Percentiles rank a stretch among this genome's conserved stretches.
These are phyloP conservation scores for Zosterops borbonicus DNA, from an alignment of 2,113 vertebrate genomes.

Conservation along the genomic window DNA sequence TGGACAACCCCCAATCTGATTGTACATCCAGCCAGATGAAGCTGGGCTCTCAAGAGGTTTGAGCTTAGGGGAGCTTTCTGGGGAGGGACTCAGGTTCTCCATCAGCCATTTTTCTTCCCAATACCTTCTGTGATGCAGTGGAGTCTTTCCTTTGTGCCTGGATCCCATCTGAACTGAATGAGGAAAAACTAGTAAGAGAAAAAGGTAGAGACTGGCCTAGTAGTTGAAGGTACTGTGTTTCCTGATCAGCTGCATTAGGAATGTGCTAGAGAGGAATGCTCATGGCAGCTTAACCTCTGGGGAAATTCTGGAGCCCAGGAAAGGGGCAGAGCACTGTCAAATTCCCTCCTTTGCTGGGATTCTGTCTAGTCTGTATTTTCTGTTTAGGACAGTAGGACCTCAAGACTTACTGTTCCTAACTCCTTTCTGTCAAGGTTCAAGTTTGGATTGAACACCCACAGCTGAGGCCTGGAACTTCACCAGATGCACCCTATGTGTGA, in stretches of 20 bases:
- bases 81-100: not conserved
- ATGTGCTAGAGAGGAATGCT: not conserved
- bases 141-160: not conserved
- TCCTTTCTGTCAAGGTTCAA: not conserved
- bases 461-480: not conserved
- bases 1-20: conserved; percentile 17
- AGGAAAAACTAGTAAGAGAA: not conserved
- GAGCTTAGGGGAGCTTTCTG: not conserved
- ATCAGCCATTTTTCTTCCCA: not conserved
- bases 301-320: not conserved
- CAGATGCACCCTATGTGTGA: not conserved
- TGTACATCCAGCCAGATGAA: conserved; percentile 27
- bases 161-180: not conserved
- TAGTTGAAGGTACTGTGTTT: not conserved
- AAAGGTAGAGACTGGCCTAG: not conserved
- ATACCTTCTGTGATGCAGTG: not conserved
- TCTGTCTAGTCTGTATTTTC: not conserved
- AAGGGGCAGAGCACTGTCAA: not conserved
- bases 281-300: not conserved
- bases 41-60: not conserved
- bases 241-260: not conserved
- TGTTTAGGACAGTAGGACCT: not conserved
- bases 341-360: not conserved
- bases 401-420: not conserved
- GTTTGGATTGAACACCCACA: not conserved